Conservation (phyloP, 2,113 vertebrate genomes). For the Dipodomys merriami region DNA sequence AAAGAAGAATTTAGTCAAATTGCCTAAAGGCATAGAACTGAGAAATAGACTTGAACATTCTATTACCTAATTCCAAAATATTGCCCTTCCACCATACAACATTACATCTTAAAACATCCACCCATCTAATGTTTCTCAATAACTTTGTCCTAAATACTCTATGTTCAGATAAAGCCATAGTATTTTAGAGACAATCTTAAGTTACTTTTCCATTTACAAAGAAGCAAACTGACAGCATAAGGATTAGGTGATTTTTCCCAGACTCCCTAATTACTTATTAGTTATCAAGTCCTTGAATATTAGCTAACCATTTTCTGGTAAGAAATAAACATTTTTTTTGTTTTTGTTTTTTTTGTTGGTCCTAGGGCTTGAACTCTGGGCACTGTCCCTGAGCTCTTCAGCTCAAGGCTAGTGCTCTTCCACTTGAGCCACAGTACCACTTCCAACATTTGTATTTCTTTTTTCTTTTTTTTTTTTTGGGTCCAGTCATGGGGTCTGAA, state of each 20-base stretch:
- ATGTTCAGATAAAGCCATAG: background rate
- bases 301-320: background rate
- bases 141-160: background rate
- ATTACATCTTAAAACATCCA: background rate
- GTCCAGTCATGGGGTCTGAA: too few relatives aligned
- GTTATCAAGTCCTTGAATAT: background rate
- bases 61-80: conserved; percentile 24
- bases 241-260: background rate
- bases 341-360: too few relatives aligned
- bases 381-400: too few relatives aligned
- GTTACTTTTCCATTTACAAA: conserved; percentile 49
- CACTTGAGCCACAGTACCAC: too few relatives aligned
- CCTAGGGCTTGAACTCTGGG: too few relatives aligned
- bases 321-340: conserved; percentile 40
- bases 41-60: background rate
- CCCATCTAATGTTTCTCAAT: background rate
- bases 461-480: too few relatives aligned
- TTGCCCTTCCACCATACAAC: background rate
- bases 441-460: background rate
- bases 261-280: conserved; percentile 20
- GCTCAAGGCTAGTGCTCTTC: too few relatives aligned
- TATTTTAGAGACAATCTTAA: conserved; percentile 35
- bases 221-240: conserved; percentile 4
- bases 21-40: background rate
- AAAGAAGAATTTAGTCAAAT: background rate